These are phyloP conservation scores for Drosophila athabasca DNA, from an alignment of 1,140 invertebrate genomes.

Conservation along the genomic window DNA sequence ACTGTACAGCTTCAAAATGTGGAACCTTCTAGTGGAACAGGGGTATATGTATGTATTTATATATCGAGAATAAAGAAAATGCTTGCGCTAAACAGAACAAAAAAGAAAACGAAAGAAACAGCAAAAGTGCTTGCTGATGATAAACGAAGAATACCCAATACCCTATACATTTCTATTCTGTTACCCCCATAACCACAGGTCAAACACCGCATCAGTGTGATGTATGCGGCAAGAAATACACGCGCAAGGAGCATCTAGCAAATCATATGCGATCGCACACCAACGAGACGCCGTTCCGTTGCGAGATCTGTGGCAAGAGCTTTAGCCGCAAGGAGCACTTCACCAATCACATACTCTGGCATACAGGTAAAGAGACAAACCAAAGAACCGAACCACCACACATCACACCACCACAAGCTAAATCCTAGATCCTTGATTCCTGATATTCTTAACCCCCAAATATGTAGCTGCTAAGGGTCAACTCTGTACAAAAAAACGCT, in stretches of 20 bases:
- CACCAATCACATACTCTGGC: conserved; percentile 94
- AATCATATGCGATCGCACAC: conserved; percentile 92
- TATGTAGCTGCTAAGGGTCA: conserved; percentile 1
- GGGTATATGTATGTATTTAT: not conserved
- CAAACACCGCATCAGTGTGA: conserved; percentile 83
- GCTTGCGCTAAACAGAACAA: conserved; percentile 57
- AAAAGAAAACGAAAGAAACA: conserved; percentile 31
- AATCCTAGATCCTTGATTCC: not conserved
- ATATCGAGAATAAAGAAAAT: conserved; percentile 40
- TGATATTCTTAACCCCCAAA: not conserved
- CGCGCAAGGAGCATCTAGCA: conserved; percentile 92
- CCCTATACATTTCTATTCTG: conserved; percentile 49
- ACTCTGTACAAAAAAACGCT: conserved; percentile 18
- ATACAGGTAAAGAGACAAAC: conserved; percentile 86
- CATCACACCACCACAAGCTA: not conserved
- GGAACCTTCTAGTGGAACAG: too few species aligned
- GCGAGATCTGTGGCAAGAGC: conserved; percentile 93
- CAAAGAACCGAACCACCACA: conserved; percentile 15
- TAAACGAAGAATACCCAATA: conserved; percentile 25
- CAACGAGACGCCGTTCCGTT: conserved; percentile 91
- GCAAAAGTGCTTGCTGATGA: conserved; percentile 28
- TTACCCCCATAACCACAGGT: conserved; percentile 60
- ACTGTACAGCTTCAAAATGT: too few species aligned
- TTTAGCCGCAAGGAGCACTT: conserved; percentile 94
- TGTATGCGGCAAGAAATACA: conserved; percentile 91